phyloP scores from a whole-genome alignment of 2,888 invertebrate genomes.

The Pristionchus arcanus region DNA sequence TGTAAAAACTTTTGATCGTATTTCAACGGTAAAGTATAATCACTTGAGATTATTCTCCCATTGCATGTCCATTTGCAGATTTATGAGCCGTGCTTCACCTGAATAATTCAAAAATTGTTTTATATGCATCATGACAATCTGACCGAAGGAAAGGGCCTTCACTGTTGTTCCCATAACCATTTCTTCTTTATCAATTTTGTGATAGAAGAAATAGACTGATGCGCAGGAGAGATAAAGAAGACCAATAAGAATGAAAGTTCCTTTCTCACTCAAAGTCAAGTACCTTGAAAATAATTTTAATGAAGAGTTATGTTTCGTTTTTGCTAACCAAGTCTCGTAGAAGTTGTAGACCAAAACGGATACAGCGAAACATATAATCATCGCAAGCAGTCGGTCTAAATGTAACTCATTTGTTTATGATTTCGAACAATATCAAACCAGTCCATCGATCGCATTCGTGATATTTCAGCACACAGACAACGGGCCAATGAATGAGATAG shows the following conservation, averaged over 20 bases:
- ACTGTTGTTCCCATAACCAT: neutral
- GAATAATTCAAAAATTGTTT: neutral
- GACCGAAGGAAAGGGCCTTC: conserved; percentile 8
- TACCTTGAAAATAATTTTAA: neutral
- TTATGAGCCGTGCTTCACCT: neutral
- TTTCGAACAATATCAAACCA: neutral
- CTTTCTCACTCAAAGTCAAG: neutral
- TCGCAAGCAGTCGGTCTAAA: neutral
- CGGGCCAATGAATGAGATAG: conserved; percentile 51
- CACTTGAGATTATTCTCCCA: conserved; percentile 40
- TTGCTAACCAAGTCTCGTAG: conserved; percentile 20
- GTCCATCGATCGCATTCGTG: neutral
- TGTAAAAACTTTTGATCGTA: neutral
- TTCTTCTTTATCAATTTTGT: neutral
- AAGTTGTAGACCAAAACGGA: conserved; percentile 7
- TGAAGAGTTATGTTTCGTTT: neutral
- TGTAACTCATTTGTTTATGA: neutral
- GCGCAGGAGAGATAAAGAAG: neutral
- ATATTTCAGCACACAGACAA: conserved; percentile 2
- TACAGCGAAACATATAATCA: neutral
- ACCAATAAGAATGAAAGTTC: neutral
- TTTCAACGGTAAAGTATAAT: neutral
- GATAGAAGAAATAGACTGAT: neutral
- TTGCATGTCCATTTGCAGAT: conserved; percentile 2
- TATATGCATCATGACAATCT: neutral